Conservation (phyloP, 2,888 invertebrate species). For the Spisula subtruncata region DNA sequence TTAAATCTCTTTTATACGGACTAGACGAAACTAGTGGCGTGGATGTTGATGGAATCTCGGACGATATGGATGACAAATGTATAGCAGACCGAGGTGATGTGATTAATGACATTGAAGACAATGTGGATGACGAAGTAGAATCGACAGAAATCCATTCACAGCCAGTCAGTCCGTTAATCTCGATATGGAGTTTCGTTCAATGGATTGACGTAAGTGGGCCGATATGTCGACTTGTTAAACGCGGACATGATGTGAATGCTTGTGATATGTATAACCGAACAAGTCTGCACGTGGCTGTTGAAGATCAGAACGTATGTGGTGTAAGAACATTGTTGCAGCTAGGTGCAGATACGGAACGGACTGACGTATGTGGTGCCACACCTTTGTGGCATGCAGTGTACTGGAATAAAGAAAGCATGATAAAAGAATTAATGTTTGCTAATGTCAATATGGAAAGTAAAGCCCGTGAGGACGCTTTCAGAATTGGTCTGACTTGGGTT, state of each 20-base stretch:
- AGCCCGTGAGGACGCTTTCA: constrained; percentile 65
- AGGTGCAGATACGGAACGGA: constrained; percentile 60
- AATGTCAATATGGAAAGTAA: constrained; percentile 63
- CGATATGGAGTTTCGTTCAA: constrained; percentile 68
- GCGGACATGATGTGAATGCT: constrained; percentile 58
- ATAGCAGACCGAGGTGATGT: background rate
- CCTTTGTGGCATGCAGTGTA: constrained; percentile 72
- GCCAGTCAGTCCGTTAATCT: constrained; percentile 51
- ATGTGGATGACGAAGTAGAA: background rate
- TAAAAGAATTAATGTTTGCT: constrained; percentile 68
- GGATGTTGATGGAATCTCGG: constrained; percentile 3
- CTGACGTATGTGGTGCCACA: constrained; percentile 64
- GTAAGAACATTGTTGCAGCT: constrained; percentile 61
- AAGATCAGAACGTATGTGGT: constrained; percentile 65
- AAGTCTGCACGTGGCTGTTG: constrained; percentile 66
- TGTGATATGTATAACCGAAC: constrained; percentile 62
- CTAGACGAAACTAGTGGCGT: constrained; percentile 22
- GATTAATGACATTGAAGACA: background rate
- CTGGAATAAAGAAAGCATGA: constrained; percentile 71
- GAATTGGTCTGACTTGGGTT: constrained; percentile 63
- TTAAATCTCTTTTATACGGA: constrained; percentile 32
- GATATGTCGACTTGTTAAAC: constrained; percentile 48
- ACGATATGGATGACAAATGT: background rate
- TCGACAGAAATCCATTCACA: background rate
- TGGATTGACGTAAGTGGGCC: constrained; percentile 66